Evolutionary conservation across 2,113 vertebrate species (phyloP), one percentile per base, ranked within the genome.

Genomic region (Ailurus styani): DNA sequence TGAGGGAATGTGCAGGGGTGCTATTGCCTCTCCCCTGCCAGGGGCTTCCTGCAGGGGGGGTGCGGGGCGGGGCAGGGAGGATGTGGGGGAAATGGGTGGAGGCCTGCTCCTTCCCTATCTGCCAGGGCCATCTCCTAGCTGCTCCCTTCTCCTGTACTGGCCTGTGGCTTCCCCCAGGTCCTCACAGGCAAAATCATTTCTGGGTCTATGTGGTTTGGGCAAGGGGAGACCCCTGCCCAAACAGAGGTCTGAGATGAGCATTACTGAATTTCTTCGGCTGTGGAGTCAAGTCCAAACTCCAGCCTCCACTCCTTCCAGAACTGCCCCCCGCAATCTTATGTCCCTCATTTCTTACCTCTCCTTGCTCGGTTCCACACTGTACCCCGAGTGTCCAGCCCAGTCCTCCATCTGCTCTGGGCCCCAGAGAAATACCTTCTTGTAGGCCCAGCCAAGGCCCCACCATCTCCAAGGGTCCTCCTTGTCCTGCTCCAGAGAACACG

Each of bases 51-150:
- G 12, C n/a, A n/a, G n/a, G n/a, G n/a, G n/a, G 2, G 52, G 13
- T 7, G 54, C 20, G 6, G 21, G 12, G n/a, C n/a, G n/a, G n/a
- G n/a, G n/a, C n/a, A n/a, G 10, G 14, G 29, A 2, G 3, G 2
- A 17, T 9, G 15, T n/a, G 3, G 50, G 9, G 13, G 9, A 21
- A 0, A 3, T 13, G 15, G 37, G 40, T 86, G 45, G n/a, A 37
- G 8, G 12, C 20, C 29, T 11, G 4, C 18, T 66, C 55, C 37
- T 47, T 23, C 27, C 7, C 40, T 1, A 34, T 68, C 37, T 86
- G 37, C 40, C 11, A 47, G 52, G 60, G 50, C 17, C 31, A 21
- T 37, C 64, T 96, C 25, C 34, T 12, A 62, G 40, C 62, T 82
- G 50, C 47, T 50, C 29, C 2, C 2, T 81, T 87, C 54, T 47